A percentile compares a stretch with the other conserved stretches of the same genome.
Conservation (phyloP, 2,797 vertebrate species). For the Valencia hispanica region DNA sequence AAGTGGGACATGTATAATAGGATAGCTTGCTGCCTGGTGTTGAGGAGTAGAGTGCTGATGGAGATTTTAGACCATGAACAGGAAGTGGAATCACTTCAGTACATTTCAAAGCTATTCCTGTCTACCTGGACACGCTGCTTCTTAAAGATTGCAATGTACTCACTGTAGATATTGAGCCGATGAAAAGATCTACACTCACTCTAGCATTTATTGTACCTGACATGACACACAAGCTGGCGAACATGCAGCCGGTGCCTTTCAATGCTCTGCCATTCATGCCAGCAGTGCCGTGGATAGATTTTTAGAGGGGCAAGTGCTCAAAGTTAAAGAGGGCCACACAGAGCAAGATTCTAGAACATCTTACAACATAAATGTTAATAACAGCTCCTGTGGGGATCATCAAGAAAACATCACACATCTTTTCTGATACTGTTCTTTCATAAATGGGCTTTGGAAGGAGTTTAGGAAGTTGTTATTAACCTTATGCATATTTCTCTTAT, state of each 20-base stretch:
- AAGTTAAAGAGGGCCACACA: no score
- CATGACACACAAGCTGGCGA: not conserved
- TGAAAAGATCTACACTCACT: conserved; percentile 16
- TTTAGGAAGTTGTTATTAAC: no score
- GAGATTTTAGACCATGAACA: conserved; percentile 46
- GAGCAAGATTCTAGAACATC: no score
- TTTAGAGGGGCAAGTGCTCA: no score
- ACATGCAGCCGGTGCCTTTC: conserved; percentile 1
- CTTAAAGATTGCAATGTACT: conserved; percentile 28
- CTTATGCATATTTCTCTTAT: no score
- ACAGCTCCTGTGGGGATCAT: no score
- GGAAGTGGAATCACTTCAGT: conserved; percentile 42
- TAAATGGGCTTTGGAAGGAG: no score
- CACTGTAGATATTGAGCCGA: conserved; percentile 22
- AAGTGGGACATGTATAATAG: conserved; percentile 52
- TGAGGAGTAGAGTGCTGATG: conserved; percentile 42
- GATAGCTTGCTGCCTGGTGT: conserved; percentile 41
- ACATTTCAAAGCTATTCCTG: conserved; percentile 42
- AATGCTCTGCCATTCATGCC: not conserved
- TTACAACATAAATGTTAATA: no score
- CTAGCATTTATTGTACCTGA: conserved; percentile 6
- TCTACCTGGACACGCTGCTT: conserved; percentile 25
- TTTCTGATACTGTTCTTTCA: no score
- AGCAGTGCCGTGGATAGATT: no score
- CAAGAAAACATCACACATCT: no score